Evolutionary conservation across 2,888 invertebrate genomes (phyloP).

Genomic region (Pyrrhosoma nymphula): DNA sequence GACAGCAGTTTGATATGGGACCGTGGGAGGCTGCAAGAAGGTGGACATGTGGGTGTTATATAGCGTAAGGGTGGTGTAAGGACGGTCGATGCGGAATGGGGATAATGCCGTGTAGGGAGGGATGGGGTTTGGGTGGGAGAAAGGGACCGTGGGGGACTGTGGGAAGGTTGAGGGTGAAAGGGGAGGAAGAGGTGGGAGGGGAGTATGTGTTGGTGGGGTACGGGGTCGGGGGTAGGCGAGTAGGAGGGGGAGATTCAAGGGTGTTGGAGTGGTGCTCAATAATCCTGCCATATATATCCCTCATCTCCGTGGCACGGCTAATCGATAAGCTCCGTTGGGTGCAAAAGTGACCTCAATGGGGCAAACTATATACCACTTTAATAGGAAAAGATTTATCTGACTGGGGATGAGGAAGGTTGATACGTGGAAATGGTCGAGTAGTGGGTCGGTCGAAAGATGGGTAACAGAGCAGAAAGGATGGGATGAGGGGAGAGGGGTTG

Average conservation of each 20-base stretch:
- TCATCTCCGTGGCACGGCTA: neutral
- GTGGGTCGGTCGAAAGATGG: neutral
- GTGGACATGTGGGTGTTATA: neutral
- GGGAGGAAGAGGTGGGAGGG: neutral
- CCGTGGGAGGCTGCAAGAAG: neutral
- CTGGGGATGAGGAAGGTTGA: neutral
- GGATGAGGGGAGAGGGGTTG: neutral
- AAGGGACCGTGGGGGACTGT: neutral
- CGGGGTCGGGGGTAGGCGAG: too few relatives aligned
- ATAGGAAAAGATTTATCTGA: slow-evolving; percentile 44
- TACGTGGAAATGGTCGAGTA: neutral
- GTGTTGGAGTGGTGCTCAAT: neutral
- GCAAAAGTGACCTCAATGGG: slow-evolving; percentile 57
- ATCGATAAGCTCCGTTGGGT: slow-evolving; percentile 44
- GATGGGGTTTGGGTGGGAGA: neutral
- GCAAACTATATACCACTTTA: slow-evolving; percentile 44
- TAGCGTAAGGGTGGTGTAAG: neutral
- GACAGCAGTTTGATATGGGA: neutral
- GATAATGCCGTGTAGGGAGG: neutral
- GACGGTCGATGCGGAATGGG: neutral
- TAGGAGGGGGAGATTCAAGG: neutral
- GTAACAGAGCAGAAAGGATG: slow-evolving; percentile 18
- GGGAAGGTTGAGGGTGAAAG: neutral
- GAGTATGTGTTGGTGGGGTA: neutral
- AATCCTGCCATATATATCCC: slow-evolving; percentile 51